These are phyloP conservation scores for Crotalus tigris DNA, from an alignment of 2,113 vertebrate genomes.

Conservation along the genomic window DNA sequence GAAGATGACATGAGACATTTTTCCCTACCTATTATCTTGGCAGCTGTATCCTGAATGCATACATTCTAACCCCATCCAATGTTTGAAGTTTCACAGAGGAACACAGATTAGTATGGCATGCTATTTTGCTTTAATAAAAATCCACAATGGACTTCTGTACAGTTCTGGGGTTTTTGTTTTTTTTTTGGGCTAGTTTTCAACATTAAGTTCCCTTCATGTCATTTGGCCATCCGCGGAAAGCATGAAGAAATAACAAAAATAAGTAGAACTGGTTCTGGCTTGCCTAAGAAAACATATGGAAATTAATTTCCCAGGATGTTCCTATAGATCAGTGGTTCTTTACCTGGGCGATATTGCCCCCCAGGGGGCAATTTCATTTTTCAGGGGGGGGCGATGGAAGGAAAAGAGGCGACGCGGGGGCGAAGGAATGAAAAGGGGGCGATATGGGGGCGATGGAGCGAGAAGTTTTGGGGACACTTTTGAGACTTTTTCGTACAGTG, in stretches of 20 bases:
- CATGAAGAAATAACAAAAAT: neutral
- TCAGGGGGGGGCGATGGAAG: too few species aligned
- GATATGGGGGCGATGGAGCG: too few species aligned
- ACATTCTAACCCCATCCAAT: neutral
- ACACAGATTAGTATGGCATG: neutral
- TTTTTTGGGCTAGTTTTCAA: neutral
- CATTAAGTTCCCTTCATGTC: neutral
- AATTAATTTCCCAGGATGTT: neutral
- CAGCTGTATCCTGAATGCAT: neutral
- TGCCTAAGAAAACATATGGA: neutral
- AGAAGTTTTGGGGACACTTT: too few species aligned
- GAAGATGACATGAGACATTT: neutral
- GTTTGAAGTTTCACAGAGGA: neutral
- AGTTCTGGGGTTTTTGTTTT: neutral
- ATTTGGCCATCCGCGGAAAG: neutral
- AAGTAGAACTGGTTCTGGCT: neutral
- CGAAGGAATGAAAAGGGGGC: too few species aligned
- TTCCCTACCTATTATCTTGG: neutral
- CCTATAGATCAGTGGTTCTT: neutral
- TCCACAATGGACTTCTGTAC: neutral
- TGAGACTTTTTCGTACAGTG: too few species aligned
- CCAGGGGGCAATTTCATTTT: too few species aligned
- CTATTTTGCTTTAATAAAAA: neutral
- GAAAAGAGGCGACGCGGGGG: too few species aligned
- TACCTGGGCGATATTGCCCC: too few species aligned